Evolutionary conservation across 1,140 invertebrate species (phyloP).

Genomic region (Choristoneura fumiferana): DNA sequence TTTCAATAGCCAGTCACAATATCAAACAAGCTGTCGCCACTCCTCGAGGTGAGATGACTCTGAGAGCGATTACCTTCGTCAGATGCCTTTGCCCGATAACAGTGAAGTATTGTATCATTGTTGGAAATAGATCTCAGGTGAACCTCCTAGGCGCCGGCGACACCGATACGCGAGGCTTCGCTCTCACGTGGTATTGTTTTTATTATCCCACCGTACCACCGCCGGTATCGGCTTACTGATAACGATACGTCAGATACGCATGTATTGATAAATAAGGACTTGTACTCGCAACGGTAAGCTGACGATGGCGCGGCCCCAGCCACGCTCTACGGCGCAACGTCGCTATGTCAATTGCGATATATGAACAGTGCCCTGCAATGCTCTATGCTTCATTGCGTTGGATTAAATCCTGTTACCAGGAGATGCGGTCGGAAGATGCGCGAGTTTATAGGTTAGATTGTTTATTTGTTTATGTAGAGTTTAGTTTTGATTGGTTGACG

Average conservation of each 20-base stretch:
- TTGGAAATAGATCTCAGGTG: constrained; percentile 66
- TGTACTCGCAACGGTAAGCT: constrained; percentile 3
- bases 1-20: too few species aligned
- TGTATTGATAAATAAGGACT: constrained; percentile 20
- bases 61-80: constrained; percentile 20
- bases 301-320: constrained; percentile 22
- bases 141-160: constrained; percentile 39
- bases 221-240: constrained; percentile 48
- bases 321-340: constrained; percentile 22
- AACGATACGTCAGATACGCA: constrained; percentile 37
- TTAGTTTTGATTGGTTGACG: constrained; percentile 28
- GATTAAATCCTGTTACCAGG: constrained; percentile 6
- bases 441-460: constrained; percentile 28
- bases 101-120: constrained; percentile 60
- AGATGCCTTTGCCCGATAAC: constrained; percentile 72
- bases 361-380: constrained; percentile 4
- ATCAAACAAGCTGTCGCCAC: not conserved
- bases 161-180: constrained; percentile 36
- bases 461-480: constrained; percentile 33
- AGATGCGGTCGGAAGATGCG: constrained; percentile 9
- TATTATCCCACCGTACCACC: constrained; percentile 51
- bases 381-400: constrained; percentile 14
- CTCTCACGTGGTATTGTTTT: constrained; percentile 73
- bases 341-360: constrained; percentile 9
- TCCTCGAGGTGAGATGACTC: not conserved